phyloP scores from a whole-genome alignment of 2,888 invertebrate species.

The Lymantria dispar region DNA sequence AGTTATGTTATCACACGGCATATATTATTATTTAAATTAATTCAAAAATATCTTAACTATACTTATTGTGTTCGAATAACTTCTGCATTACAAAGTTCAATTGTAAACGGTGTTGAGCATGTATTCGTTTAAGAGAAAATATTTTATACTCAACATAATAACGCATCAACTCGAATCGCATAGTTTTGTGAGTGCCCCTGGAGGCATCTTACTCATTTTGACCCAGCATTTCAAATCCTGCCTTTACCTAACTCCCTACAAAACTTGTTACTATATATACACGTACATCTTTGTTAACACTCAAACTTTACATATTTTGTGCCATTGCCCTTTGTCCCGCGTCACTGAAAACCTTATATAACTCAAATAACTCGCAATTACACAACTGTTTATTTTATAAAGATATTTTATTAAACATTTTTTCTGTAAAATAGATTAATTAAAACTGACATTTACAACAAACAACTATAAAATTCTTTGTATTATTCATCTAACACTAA shows the following conservation, averaged over 20 bases:
- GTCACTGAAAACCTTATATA: background rate
- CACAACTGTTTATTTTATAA: constrained; percentile 65
- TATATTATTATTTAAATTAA: no score
- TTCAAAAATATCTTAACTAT: no score
- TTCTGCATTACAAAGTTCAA: background rate
- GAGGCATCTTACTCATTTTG: constrained; percentile 48
- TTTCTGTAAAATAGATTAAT: constrained; percentile 80
- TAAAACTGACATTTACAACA: constrained; percentile 82
- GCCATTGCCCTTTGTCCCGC: background rate
- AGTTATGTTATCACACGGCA: no score
- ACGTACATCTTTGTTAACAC: constrained; percentile 36
- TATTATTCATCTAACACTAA: constrained; percentile 69
- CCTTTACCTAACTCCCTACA: constrained; percentile 34
- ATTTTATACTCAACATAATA: constrained; percentile 1
- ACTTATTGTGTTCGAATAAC: no score
- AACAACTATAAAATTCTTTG: constrained; percentile 81
- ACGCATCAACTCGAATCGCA: constrained; percentile 41
- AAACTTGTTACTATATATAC: constrained; percentile 22
- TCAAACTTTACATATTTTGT: constrained; percentile 25
- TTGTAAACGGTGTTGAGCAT: constrained; percentile 18
- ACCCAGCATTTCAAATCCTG: constrained; percentile 40
- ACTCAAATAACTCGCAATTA: constrained; percentile 23
- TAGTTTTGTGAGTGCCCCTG: constrained; percentile 48
- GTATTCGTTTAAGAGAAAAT: constrained; percentile 10
- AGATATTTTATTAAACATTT: constrained; percentile 82